Evolutionary conservation across 92 coral and sea anemone genomes (phyloP).

Genomic region (Pocillopora grandis): DNA sequence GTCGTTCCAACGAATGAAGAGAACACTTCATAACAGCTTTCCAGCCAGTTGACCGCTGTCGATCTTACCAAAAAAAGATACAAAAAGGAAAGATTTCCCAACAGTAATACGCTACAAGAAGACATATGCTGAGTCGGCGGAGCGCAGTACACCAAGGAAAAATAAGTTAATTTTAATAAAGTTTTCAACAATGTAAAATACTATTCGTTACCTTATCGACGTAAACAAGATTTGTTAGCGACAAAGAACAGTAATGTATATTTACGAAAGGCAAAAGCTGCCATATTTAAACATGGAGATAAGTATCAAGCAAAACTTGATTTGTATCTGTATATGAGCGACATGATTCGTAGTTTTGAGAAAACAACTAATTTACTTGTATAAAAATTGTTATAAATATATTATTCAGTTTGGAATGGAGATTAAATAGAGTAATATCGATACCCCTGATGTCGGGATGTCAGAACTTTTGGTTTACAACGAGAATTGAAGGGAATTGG

Average conservation of each 20-base stretch:
- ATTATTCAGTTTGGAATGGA: constrained; percentile 12
- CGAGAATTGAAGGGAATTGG: too few relatives aligned
- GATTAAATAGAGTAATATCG: neutral
- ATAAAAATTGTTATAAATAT: neutral
- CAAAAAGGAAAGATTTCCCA: too few relatives aligned
- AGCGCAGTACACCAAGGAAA: neutral
- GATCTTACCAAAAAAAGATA: too few relatives aligned
- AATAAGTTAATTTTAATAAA: neutral
- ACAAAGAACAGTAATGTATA: constrained; percentile 7
- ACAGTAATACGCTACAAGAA: too few relatives aligned
- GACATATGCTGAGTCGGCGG: neutral
- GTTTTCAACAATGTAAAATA: constrained; percentile 16
- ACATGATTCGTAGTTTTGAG: neutral
- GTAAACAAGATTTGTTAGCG: constrained; percentile 18
- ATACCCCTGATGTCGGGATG: too few relatives aligned
- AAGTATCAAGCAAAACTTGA: neutral
- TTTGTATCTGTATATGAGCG: constrained; percentile 1
- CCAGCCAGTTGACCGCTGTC: neutral
- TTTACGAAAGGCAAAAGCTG: constrained; percentile 34
- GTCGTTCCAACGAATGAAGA: neutral
- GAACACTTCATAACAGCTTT: neutral
- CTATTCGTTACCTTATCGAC: neutral
- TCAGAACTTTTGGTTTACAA: too few relatives aligned
- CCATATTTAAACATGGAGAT: constrained; percentile 38
- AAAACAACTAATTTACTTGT: constrained; percentile 16